A percentile compares a stretch with the other conserved stretches of the same genome.
These are phyloP conservation scores for Octodonta nipae DNA, from an alignment of 2,888 invertebrate genomes.

Conservation along the genomic window DNA sequence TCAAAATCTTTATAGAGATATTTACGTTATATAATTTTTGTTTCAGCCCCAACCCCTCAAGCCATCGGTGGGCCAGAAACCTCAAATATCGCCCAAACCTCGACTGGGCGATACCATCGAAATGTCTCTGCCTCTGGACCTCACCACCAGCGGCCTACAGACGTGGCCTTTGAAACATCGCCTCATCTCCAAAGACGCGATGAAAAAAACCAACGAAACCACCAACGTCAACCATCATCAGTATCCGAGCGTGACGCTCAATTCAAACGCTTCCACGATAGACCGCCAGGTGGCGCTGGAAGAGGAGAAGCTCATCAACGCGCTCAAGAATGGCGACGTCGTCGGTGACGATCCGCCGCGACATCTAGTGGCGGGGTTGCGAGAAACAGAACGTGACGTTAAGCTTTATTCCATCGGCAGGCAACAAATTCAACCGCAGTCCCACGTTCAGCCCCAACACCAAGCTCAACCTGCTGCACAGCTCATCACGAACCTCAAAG, in stretches of 20 bases:
- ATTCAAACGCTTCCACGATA: slow-evolving; percentile 11
- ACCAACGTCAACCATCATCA: neutral
- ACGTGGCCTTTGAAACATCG: slow-evolving; percentile 52
- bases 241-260: too few relatives aligned
- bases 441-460: neutral
- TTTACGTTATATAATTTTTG: too few relatives aligned
- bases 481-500: neutral
- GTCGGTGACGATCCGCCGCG: slow-evolving; percentile 37
- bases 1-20: too few relatives aligned
- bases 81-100: slow-evolving; percentile 38
- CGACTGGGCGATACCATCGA: slow-evolving; percentile 49
- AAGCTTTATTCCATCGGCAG: too few relatives aligned
- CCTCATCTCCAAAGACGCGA: slow-evolving; percentile 34
- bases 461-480: neutral
- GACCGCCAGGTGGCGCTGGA: slow-evolving; percentile 56
- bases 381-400: too few relatives aligned
- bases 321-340: slow-evolving; percentile 58
- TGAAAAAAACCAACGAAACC: slow-evolving; percentile 27
- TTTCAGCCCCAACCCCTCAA: slow-evolving; percentile 9
- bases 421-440: too few relatives aligned
- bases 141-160: slow-evolving; percentile 35
- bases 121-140: slow-evolving; percentile 48
- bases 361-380: too few relatives aligned
- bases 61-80: slow-evolving; percentile 37
- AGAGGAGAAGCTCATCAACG: slow-evolving; percentile 65